A percentile compares a stretch with the other conserved stretches of the same genome.
These are phyloP conservation scores for Procambarus clarkii DNA, from an alignment of 1,140 invertebrate species.

Conservation along the genomic window DNA sequence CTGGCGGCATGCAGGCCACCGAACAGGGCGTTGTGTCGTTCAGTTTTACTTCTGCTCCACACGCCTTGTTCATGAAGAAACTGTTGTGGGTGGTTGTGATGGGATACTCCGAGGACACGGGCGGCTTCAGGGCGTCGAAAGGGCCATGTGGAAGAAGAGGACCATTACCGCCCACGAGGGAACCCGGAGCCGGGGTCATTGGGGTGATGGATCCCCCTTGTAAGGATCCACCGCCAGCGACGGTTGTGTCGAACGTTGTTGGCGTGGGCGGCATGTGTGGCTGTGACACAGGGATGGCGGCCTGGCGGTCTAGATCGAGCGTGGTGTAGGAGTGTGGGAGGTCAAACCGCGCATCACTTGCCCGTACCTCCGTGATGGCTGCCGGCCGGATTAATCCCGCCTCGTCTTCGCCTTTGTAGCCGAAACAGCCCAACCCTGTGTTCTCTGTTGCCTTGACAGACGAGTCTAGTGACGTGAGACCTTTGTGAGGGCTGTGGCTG, in stretches of 20 bases:
- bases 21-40: conserved; percentile 69
- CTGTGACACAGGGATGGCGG: conserved; percentile 66
- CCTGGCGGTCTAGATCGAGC: conserved; percentile 70
- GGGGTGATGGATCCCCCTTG: conserved; percentile 44
- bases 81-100: conserved; percentile 75
- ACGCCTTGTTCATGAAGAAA: conserved; percentile 69
- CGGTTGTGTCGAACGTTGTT: conserved; percentile 72
- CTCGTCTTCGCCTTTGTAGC: conserved; percentile 70
- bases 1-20: conserved; percentile 63
- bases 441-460: conserved; percentile 64
- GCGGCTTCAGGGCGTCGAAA: conserved; percentile 69
- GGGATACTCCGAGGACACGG: conserved; percentile 75
- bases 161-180: conserved; percentile 29
- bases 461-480: conserved; percentile 5
- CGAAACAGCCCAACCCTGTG: conserved; percentile 65
- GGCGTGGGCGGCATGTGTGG: conserved; percentile 63
- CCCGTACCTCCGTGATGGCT: conserved; percentile 69
- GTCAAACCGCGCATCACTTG: conserved; percentile 62
- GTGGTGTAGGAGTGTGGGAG: conserved; percentile 67
- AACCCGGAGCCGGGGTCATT: conserved; percentile 55
- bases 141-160: conserved; percentile 76
- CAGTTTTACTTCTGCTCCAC: conserved; percentile 68
- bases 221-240: conserved; percentile 74
- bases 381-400: conserved; percentile 64
- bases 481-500: conserved; percentile 37